phyloP scores from a whole-genome alignment of 2,888 invertebrate species.

The Drosophila pseudotalamancana region DNA sequence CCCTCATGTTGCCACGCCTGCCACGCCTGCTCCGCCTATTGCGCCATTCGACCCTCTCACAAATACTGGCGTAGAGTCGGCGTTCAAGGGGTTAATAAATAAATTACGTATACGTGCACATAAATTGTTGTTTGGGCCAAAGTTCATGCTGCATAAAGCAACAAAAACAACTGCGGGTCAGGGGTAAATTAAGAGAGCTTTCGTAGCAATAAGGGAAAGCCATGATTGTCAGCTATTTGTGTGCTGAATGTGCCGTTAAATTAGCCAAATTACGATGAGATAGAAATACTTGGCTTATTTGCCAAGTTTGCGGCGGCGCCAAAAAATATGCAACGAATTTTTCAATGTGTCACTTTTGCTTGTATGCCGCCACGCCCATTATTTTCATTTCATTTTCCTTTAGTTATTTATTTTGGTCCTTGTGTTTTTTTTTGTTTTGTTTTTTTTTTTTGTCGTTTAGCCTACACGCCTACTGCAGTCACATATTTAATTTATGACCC shows the following conservation, averaged over 20 bases:
- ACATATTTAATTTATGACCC: constrained; percentile 33
- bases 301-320: constrained; percentile 21
- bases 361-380: constrained; percentile 2
- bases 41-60: no score
- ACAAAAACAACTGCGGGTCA: constrained; percentile 38
- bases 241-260: constrained; percentile 70
- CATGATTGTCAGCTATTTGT: constrained; percentile 73
- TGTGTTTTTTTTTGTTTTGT: neutral
- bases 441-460: neutral
- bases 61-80: constrained; percentile 9
- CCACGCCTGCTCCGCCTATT: no score
- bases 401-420: neutral
- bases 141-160: constrained; percentile 62
- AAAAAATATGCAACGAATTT: constrained; percentile 33
- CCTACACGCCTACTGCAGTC: neutral
- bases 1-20: constrained; percentile 10
- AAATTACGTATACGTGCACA: constrained; percentile 80
- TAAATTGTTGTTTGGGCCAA: constrained; percentile 67
- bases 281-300: constrained; percentile 34
- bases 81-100: constrained; percentile 78
- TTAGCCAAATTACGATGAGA: constrained; percentile 68
- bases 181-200: constrained; percentile 38
- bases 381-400: neutral
- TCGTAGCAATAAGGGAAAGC: neutral
- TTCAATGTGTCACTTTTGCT: constrained; percentile 35